phyloP scores from a whole-genome alignment of 2,888 invertebrate species.

The Uloborus plumipes region DNA sequence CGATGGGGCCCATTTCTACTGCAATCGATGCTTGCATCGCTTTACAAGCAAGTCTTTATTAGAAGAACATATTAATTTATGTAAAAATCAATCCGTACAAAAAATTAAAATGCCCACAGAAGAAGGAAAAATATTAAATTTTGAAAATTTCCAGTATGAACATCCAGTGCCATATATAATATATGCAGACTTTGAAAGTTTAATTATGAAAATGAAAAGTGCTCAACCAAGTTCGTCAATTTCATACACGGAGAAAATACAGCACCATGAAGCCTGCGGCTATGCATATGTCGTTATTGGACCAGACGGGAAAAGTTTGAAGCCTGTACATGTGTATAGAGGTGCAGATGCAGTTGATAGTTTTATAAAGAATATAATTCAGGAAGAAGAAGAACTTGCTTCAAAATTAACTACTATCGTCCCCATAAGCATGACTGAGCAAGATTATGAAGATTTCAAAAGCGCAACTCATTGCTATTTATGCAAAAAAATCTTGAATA shows the following conservation, averaged over 20 bases:
- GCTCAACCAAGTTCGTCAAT: no score
- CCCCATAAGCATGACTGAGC: not conserved
- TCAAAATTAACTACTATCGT: not conserved
- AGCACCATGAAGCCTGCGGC: not conserved
- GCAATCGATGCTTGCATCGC: conserved; percentile 9
- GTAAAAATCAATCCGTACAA: not conserved
- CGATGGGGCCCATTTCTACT: not conserved
- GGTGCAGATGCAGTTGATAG: not conserved
- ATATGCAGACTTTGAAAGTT: not conserved
- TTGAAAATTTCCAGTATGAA: not conserved
- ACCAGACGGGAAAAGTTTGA: conserved; percentile 2
- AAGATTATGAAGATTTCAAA: not conserved
- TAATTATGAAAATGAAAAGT: not conserved
- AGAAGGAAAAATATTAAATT: not conserved
- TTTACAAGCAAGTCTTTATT: not conserved
- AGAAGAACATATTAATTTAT: not conserved
- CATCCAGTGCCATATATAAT: not conserved
- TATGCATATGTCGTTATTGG: conserved; percentile 19
- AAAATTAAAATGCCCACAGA: conserved; percentile 1
- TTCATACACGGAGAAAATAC: not conserved
- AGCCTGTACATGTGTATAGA: conserved; percentile 2
- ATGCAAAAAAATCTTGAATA: not conserved
- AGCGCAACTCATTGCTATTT: not conserved
- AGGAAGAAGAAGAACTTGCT: not conserved
- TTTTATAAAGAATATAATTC: not conserved